Evolutionary conservation across 2,797 vertebrate species (phyloP), one percentile per base, ranked within the genome.

Genomic region (Microtus californicus): DNA sequence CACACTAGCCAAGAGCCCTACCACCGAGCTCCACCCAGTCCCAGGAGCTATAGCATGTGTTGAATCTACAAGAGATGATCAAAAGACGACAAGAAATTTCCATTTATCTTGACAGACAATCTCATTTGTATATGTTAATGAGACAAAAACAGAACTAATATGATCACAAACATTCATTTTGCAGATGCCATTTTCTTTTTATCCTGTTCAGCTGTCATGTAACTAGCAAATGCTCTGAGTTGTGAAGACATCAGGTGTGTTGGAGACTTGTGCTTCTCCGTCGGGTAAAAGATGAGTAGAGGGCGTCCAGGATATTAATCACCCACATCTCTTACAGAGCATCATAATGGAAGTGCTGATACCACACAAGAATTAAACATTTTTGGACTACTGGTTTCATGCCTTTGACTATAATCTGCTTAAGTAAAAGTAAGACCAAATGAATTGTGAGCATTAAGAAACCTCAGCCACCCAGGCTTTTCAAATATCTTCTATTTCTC

Each of bases 101-200:
- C 74, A 76, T 86, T 54, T 59, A 56, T 45, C 90, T 93, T 87
- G 37, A 29, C 48, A 81, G 31, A 93, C 27, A 79, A 54, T 27
- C 73, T 48, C 56, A 63, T 5, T 5, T 90, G 61, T 77, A 90
- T 6, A 82, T 79, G 51, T 65, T 76, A 79, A 48, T 2, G 65
- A 48, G 19, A 89, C 51, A 81, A 77, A 96, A 92, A 73, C 15
- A 87, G 51, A 25, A 83, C 45, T 77, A 65, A 96, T 89, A 67
- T 93, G 29, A 65, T 67, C 73, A 31, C 19, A 80, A 31, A 27
- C 61, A 13, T 89, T 87, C 6, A 17, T 79, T 96, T 81, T 86
- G 13, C 90, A 94, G 90, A 85, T 43, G 76, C 1, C 43, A 85
- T 51, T 56, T 77, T 45, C 67, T 37, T 51, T 1, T 15, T 6